A percentile compares a stretch with the other conserved stretches of the same genome.
These are phyloP conservation scores for Trachemys scripta DNA, from an alignment of 2,113 vertebrate species.

Conservation along the genomic window DNA sequence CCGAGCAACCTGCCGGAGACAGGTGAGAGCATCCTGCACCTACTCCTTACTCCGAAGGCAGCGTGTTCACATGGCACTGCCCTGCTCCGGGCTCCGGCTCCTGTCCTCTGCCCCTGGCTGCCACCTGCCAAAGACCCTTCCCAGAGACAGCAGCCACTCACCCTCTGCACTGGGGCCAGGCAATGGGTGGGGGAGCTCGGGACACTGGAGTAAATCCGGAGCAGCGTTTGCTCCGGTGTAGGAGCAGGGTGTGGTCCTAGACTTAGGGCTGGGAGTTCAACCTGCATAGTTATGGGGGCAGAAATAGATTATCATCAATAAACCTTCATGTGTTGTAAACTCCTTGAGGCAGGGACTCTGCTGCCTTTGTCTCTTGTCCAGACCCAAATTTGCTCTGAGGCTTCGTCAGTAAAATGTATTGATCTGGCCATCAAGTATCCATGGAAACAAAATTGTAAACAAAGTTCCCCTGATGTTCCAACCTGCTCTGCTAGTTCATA, in stretches of 20 bases:
- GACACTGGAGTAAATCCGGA: too few relatives aligned
- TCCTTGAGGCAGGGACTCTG: too few relatives aligned
- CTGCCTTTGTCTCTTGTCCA: not conserved
- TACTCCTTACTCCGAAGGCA: too few relatives aligned
- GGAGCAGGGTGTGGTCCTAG: not conserved
- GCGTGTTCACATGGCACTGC: too few relatives aligned
- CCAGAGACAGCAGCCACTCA: too few relatives aligned
- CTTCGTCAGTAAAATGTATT: too few relatives aligned
- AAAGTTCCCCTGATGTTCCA: not conserved
- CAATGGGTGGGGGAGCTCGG: too few relatives aligned
- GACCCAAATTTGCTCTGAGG: not conserved
- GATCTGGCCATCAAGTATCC: not conserved
- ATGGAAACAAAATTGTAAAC: not conserved
- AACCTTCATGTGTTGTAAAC: too few relatives aligned
- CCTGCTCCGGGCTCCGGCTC: too few relatives aligned
- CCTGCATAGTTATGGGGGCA: not conserved
- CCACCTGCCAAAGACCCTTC: not conserved
- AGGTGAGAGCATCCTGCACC: slow-evolving; percentile 33
- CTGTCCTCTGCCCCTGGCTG: not conserved
- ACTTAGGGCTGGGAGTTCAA: not conserved
- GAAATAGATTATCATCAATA: not conserved
- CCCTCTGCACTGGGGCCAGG: too few relatives aligned
- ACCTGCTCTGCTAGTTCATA: not conserved
- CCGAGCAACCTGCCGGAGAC: slow-evolving; percentile 76
- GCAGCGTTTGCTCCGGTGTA: too few relatives aligned